Evolutionary conservation across 2,797 vertebrate species (phyloP).

Genomic region (Xiphorhynchus erythropygius): DNA sequence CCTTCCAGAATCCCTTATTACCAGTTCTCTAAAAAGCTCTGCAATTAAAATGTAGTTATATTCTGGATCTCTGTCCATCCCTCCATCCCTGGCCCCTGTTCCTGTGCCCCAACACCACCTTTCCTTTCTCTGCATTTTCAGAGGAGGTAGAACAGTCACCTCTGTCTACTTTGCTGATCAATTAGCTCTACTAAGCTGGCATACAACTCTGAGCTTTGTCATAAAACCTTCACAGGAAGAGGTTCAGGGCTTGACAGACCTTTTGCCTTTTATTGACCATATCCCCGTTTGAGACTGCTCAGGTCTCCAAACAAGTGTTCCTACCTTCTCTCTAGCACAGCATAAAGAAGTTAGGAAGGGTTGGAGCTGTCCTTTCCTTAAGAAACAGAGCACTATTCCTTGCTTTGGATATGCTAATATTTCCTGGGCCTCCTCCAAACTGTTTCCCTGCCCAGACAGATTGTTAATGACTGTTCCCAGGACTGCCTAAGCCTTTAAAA

Average conservation of each 20-base stretch:
- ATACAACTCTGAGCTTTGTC: neutral
- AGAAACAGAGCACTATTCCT: neutral
- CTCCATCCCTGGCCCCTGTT: neutral
- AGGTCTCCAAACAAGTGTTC: neutral
- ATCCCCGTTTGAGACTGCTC: neutral
- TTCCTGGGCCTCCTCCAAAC: neutral
- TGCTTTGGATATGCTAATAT: neutral
- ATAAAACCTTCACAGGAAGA: neutral
- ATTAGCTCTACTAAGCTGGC: neutral
- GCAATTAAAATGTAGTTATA: neutral
- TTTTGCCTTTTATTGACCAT: neutral
- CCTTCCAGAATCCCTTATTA: neutral
- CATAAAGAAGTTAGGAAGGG: neutral
- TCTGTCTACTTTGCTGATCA: neutral
- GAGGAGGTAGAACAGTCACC: neutral
- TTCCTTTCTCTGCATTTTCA: neutral
- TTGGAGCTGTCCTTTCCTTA: neutral
- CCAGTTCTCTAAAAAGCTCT: neutral
- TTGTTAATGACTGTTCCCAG: neutral
- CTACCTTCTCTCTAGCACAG: neutral
- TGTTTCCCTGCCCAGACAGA: neutral
- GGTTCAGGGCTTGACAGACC: neutral
- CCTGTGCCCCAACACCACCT: neutral
- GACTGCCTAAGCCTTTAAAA: neutral
- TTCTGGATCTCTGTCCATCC: neutral